phyloP scores from a whole-genome alignment of 2,797 vertebrate species.

The Botia almorhae region DNA sequence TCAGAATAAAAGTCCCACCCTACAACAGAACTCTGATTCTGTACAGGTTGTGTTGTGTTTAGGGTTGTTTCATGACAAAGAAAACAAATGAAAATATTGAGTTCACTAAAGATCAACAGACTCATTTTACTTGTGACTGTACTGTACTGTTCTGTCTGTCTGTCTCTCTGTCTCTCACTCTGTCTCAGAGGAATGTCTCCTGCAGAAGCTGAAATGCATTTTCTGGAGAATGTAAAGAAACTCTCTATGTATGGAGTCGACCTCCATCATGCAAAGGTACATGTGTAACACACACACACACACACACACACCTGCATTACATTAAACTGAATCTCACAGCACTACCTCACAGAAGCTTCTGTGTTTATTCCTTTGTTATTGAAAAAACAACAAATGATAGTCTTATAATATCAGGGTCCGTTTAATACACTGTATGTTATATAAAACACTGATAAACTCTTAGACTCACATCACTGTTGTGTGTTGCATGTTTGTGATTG shows the following conservation, averaged over 20 bases:
- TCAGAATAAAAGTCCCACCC: too few relatives aligned
- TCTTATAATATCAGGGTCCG: too few relatives aligned
- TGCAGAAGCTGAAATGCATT: constrained; percentile 94
- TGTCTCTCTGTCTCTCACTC: constrained; percentile 9
- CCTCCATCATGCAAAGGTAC: constrained; percentile 95
- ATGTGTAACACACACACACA: too few relatives aligned
- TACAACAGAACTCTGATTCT: not conserved
- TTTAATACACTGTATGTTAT: too few relatives aligned
- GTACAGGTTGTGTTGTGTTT: too few relatives aligned
- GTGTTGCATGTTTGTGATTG: constrained; percentile 49
- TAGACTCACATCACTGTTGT: constrained; percentile 37
- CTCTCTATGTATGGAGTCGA: constrained; percentile 98
- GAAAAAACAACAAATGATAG: too few relatives aligned
- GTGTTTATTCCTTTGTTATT: too few relatives aligned
- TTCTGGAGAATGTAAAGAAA: constrained; percentile 96
- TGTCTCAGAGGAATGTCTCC: constrained; percentile 91
- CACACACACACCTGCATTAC: constrained; percentile 1
- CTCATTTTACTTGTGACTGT: too few relatives aligned
- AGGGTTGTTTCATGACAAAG: too few relatives aligned
- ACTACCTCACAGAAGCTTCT: not conserved
- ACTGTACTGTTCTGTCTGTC: not conserved
- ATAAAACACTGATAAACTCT: too few relatives aligned
- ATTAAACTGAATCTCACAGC: not conserved
- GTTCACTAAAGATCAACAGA: too few relatives aligned
- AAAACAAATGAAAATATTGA: too few relatives aligned